Base-by-base conservation (phyloP, 1,140 invertebrate genomes). In the Tachypleus tridentatus region DNA sequence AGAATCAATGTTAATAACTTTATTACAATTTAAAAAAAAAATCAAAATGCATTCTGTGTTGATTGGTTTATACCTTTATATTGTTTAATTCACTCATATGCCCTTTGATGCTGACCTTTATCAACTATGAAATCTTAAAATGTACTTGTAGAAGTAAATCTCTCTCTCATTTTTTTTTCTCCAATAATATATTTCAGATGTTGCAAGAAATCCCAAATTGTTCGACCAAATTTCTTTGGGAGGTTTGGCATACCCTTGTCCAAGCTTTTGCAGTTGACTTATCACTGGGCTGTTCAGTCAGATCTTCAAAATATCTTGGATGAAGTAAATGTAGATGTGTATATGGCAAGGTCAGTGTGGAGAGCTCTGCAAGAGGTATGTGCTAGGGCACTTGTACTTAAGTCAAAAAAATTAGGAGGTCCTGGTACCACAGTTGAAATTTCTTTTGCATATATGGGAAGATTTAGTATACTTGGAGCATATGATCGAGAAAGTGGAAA, bases 141-240 rank as follows among this genome's bases (percentile, higher is more conserved):
- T 29, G 0, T 29, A 29, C 29, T 29, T 29, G 29, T 29, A 29
- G 29, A 29, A 29, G 29, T 29, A 29, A 29, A 29, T 29, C 29
- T 29, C 29, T 29, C 29, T 29, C 29, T 29, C 29, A 1, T 29
- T 29, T 29, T 29, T 29, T 29, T 29, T 29, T 29, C 2, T 29
- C 29, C 29, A 29, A 29, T 29, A 29, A 29, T 29, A 54, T 54
- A 54, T 60, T 60, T 8, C 47, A 60, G 50, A 59, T 10, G 52
- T 61, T 8, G 54, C 63, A 5, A 59, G 51, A 53, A 59, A 58
- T 5, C 52, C 61, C 8, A 56, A n/a, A n/a, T 67, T 64, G 47
- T 64, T 64, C 47, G 65, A 57, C 61, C 62, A 49, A 51, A n/a
- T n/a, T 63, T 66, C 29, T 66, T 59, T 57, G 61, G 61, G 9